phyloP scores from a whole-genome alignment of 2,113 vertebrate genomes.

The Sylvietta virens region DNA sequence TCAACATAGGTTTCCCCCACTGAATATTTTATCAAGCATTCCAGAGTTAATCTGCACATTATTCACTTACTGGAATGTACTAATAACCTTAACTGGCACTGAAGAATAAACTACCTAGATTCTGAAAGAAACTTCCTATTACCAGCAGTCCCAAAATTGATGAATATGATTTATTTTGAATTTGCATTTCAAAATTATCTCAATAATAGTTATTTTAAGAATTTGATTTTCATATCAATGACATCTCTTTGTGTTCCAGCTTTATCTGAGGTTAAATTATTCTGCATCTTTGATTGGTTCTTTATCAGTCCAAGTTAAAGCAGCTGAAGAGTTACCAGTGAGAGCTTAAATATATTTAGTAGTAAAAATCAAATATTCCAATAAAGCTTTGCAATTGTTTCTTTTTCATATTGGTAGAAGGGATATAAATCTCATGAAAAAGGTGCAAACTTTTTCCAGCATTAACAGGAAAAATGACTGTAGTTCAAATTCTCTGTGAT shows the following conservation, averaged over 20 bases:
- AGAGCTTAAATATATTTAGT: neutral
- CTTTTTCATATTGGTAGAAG: neutral
- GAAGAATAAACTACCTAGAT: neutral
- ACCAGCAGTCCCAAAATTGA: neutral
- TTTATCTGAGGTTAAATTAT: neutral
- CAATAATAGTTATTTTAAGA: neutral
- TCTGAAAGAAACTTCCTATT: neutral
- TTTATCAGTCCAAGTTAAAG: neutral
- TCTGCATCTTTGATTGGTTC: neutral
- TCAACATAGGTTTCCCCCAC: neutral
- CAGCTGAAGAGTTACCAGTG: neutral
- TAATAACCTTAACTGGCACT: neutral
- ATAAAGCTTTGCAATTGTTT: neutral
- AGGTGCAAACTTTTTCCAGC: neutral
- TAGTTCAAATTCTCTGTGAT: neutral
- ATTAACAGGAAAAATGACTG: neutral
- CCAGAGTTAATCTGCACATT: neutral
- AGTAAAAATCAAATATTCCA: neutral
- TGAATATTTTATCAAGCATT: neutral
- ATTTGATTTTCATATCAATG: neutral
- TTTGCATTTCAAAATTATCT: neutral
- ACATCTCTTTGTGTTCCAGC: neutral
- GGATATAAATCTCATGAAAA: neutral
- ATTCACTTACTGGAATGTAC: neutral
- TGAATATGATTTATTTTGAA: neutral